These are phyloP conservation scores for Drosophila sulfurigaster DNA, from an alignment of 1,140 invertebrate species.

Conservation along the genomic window DNA sequence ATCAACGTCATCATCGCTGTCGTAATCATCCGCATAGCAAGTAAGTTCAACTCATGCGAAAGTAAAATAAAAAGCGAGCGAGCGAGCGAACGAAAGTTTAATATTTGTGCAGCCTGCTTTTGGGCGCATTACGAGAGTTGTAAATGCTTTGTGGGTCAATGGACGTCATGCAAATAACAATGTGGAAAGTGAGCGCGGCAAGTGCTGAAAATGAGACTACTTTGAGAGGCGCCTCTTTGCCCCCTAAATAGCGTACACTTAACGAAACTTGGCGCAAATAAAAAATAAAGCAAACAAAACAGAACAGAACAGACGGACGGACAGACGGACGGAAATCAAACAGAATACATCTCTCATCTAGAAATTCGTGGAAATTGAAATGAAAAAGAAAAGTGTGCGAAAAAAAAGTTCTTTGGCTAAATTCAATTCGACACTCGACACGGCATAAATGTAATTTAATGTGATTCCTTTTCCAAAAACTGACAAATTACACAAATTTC, in stretches of 20 bases:
- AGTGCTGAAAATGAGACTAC: slow-evolving; percentile 3
- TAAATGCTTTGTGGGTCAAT: slow-evolving; percentile 64
- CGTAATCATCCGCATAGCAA: slow-evolving; percentile 9
- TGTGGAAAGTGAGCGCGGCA: slow-evolving; percentile 14
- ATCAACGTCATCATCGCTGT: neutral
- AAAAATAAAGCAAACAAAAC: slow-evolving; percentile 12
- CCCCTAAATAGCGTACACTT: slow-evolving; percentile 45
- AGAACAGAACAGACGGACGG: slow-evolving; percentile 18
- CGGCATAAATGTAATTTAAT: slow-evolving; percentile 72
- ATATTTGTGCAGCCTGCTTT: slow-evolving; percentile 51
- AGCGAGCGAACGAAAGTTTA: slow-evolving; percentile 36
- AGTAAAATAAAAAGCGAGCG: slow-evolving; percentile 31
- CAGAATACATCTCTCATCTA: slow-evolving; percentile 13
- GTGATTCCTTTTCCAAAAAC: slow-evolving; percentile 12
- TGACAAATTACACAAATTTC: slow-evolving; percentile 63
- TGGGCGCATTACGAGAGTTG: slow-evolving; percentile 36
- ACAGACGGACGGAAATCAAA: slow-evolving; percentile 51
- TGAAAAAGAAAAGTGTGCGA: slow-evolving; percentile 28
- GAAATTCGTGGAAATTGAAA: slow-evolving; percentile 59
- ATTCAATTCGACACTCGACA: slow-evolving; percentile 50
- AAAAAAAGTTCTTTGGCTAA: slow-evolving; percentile 59
- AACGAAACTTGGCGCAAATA: neutral
- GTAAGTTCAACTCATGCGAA: slow-evolving; percentile 20
- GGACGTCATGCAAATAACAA: slow-evolving; percentile 45
- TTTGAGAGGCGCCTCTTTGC: slow-evolving; percentile 3